phyloP scores from a whole-genome alignment of 2,113 vertebrate species.

The Meriones unguiculatus region DNA sequence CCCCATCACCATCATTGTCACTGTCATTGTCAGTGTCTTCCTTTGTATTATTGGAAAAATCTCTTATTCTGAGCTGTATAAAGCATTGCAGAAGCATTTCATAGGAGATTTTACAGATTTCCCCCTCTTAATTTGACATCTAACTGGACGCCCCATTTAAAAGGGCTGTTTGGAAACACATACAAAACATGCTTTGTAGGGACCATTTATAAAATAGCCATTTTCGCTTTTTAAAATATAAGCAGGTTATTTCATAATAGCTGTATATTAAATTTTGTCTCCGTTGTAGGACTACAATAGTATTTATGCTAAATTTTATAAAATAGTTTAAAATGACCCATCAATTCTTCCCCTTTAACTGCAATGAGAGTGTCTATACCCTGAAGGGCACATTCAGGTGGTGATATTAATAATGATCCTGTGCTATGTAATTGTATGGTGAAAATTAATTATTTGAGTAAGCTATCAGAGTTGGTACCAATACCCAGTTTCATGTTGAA shows the following conservation, averaged over 20 bases:
- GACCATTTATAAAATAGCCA: conserved; percentile 51
- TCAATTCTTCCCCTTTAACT: conserved; percentile 42
- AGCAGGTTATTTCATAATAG: conserved; percentile 55
- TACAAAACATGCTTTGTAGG: conserved; percentile 16
- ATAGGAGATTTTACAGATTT: neutral
- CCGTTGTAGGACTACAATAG: conserved; percentile 31
- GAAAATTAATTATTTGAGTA: conserved; percentile 68
- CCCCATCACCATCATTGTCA: neutral
- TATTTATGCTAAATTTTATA: conserved; percentile 55
- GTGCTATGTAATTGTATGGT: conserved; percentile 63
- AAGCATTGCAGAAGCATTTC: conserved; percentile 10
- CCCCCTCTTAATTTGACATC: neutral
- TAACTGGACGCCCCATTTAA: neutral
- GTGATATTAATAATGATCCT: conserved; percentile 38
- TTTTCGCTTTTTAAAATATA: conserved; percentile 46
- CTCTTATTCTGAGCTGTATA: neutral
- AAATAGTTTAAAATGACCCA: conserved; percentile 62
- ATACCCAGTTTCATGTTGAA: neutral
- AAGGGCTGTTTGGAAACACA: neutral
- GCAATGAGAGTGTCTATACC: conserved; percentile 54
- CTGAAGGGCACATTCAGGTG: conserved; percentile 52
- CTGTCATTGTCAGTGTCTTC: neutral
- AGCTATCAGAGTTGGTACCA: neutral
- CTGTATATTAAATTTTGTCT: conserved; percentile 48
- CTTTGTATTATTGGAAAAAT: conserved; percentile 24